Evolutionary conservation across 2,797 vertebrate genomes (phyloP).

Genomic region (Lutjanus argentimaculatus): DNA sequence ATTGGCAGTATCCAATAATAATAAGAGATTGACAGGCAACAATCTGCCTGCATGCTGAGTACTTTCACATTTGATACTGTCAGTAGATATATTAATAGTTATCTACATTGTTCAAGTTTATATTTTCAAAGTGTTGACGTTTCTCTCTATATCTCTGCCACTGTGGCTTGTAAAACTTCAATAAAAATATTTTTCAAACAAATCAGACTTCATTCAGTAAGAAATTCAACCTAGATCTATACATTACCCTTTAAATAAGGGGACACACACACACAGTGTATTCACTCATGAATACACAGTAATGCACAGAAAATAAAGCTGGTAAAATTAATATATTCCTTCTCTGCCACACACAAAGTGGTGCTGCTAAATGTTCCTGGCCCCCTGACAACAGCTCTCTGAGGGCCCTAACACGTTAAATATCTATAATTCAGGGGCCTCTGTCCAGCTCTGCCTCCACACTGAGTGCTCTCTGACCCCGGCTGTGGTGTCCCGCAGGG

Average conservation of each 20-base stretch:
- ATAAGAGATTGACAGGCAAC: no score
- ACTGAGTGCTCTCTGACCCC: slow-evolving; percentile 53
- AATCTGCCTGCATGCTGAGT: no score
- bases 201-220: background rate
- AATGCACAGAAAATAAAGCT: background rate
- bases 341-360: slow-evolving; percentile 10
- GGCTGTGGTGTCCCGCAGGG: slow-evolving; percentile 43
- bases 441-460: background rate
- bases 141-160: background rate
- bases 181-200: background rate
- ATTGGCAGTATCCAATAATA: no score
- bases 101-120: no score
- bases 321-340: background rate
- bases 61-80: no score
- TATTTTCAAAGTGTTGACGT: background rate
- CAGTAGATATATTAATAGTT: no score
- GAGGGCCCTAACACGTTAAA: background rate
- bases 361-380: background rate
- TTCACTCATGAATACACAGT: background rate
- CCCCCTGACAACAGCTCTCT: slow-evolving; percentile 12
- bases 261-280: background rate
- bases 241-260: background rate
- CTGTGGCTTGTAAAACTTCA: background rate
- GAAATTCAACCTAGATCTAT: background rate
- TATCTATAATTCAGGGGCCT: slow-evolving; percentile 18